Percentiles rank a stretch among this genome's conserved stretches.
phyloP scores from a whole-genome alignment of 2,113 vertebrate species.

The Melanocharis versteri region DNA sequence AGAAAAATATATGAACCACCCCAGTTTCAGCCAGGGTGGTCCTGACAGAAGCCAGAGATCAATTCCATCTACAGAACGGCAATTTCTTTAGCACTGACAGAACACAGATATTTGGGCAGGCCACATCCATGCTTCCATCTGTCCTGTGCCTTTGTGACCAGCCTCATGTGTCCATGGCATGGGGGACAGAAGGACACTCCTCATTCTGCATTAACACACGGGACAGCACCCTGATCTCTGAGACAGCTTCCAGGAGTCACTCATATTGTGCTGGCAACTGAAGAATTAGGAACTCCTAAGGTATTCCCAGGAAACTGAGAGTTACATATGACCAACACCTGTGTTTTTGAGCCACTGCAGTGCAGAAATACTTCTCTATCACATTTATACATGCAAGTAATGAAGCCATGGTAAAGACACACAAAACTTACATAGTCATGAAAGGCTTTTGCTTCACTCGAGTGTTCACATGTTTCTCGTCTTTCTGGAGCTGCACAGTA shows the following conservation, averaged over 20 bases:
- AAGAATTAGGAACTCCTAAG: neutral
- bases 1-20: neutral
- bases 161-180: neutral
- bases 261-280: neutral
- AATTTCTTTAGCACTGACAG: neutral
- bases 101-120: neutral
- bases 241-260: neutral
- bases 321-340: neutral
- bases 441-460: constrained; percentile 88
- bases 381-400: neutral
- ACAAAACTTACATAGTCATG: constrained; percentile 85
- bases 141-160: neutral
- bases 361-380: neutral
- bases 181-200: neutral
- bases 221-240: neutral
- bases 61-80: neutral
- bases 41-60: neutral
- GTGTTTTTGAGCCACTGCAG: neutral
- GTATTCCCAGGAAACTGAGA: neutral
- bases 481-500: constrained; percentile 89
- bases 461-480: constrained; percentile 88
- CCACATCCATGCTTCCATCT: neutral
- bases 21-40: neutral
- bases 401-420: neutral
- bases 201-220: neutral